phyloP scores from a whole-genome alignment of 1,140 invertebrate genomes.

The Drosophila equinoxialis region DNA sequence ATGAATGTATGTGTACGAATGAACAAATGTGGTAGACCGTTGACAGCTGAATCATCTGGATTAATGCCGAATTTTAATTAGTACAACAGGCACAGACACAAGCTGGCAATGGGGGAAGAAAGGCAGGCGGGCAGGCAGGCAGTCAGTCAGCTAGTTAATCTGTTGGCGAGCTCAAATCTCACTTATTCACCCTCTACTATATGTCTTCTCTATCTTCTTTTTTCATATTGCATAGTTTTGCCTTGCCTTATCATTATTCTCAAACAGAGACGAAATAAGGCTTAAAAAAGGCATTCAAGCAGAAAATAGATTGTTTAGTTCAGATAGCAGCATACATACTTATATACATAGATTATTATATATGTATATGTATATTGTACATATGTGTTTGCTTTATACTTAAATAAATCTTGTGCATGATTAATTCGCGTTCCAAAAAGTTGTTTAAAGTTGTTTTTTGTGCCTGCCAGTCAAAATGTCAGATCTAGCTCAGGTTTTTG shows the following conservation, averaged over 20 bases:
- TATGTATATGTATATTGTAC: neutral
- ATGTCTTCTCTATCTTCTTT: neutral
- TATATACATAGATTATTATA: neutral
- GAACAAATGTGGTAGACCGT: conserved; percentile 32
- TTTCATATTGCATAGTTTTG: conserved; percentile 56
- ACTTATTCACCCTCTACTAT: too few species aligned
- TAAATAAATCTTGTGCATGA: conserved; percentile 69
- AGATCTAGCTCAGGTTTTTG: conserved; percentile 51
- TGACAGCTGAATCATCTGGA: conserved; percentile 81
- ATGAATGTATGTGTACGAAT: neutral
- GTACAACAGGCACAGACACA: conserved; percentile 53
- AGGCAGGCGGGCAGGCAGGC: neutral
- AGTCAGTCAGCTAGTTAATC: conserved; percentile 56
- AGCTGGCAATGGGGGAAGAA: neutral
- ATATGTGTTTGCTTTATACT: conserved; percentile 1
- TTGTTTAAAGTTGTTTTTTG: conserved; percentile 58
- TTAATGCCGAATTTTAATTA: conserved; percentile 83
- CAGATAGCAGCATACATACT: conserved; percentile 1
- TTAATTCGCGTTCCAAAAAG: conserved; percentile 64
- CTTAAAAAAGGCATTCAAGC: conserved; percentile 46
- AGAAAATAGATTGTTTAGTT: conserved; percentile 16
- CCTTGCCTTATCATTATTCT: conserved; percentile 64
- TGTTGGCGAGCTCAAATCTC: conserved; percentile 30
- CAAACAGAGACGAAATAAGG: conserved; percentile 57
- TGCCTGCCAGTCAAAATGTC: conserved; percentile 70